phyloP scores from a whole-genome alignment of 2,113 vertebrate species.

The Python bivittatus region DNA sequence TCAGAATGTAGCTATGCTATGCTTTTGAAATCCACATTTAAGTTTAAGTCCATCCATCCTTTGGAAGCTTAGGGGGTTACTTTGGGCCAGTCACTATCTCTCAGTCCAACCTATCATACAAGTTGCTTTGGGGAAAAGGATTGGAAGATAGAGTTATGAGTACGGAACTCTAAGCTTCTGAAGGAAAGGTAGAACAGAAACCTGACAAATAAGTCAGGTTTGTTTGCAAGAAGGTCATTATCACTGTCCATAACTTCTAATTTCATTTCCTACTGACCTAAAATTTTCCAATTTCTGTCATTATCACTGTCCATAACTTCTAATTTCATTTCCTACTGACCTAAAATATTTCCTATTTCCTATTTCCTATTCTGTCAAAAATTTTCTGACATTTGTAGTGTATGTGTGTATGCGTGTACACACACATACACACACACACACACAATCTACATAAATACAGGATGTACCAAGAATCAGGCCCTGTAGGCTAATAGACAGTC shows the following conservation, averaged over 20 bases:
- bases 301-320: not conserved
- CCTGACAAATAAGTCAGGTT: not conserved
- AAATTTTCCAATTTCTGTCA: not conserved
- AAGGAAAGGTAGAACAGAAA: not conserved
- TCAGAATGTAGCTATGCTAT: not conserved
- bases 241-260: not conserved
- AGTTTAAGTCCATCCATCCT: not conserved
- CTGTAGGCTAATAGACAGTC: not conserved
- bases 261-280: not conserved
- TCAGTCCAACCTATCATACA: not conserved
- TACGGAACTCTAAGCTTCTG: not conserved
- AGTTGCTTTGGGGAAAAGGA: not conserved
- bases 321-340: not conserved
- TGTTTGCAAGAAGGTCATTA: not conserved
- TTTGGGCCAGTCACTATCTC: not conserved
- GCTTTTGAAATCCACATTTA: not conserved
- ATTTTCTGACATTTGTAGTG: no score
- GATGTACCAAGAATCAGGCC: not conserved
- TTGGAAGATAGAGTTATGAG: not conserved
- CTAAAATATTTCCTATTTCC: not conserved
- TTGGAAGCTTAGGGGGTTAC: not conserved
- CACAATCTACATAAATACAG: not conserved
- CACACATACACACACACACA: no score
- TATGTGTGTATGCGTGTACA: no score
- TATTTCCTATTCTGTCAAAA: no score